phyloP scores from a whole-genome alignment of 2,888 invertebrate species.

The Philhelius pedissequus region DNA sequence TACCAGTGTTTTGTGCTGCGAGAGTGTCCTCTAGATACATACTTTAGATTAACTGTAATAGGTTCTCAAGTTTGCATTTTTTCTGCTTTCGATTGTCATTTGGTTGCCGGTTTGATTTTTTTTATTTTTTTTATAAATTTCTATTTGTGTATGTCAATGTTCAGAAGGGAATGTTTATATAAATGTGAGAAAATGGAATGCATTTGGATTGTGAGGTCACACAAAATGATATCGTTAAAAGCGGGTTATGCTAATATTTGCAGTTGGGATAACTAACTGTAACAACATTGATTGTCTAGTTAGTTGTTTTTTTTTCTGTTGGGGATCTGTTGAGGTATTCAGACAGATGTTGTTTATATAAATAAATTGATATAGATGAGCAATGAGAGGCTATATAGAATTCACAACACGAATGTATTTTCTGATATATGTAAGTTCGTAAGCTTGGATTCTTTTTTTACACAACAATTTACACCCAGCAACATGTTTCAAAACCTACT shows the following conservation, averaged over 20 bases:
- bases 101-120: constrained; percentile 40
- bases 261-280: constrained; percentile 59
- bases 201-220: constrained; percentile 54
- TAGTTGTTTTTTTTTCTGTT: not conserved
- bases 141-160: constrained; percentile 22
- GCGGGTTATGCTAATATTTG: constrained; percentile 67
- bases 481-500: no score
- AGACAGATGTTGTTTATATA: constrained; percentile 29
- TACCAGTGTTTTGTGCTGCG: constrained; percentile 41
- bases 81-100: constrained; percentile 63
- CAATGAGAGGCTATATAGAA: no score
- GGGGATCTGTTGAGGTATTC: not conserved
- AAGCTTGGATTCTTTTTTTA: no score
- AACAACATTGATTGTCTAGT: constrained; percentile 41
- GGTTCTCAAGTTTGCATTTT: constrained; percentile 66
- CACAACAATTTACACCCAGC: no score
- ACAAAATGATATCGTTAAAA: constrained; percentile 64
- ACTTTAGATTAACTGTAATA: constrained; percentile 74
- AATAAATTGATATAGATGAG: not conserved
- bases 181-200: constrained; percentile 61
- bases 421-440: no score
- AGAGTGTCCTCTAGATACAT: constrained; percentile 76
- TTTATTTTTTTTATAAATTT: not conserved
- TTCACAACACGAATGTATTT: no score
- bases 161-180: constrained; percentile 40